Percentiles rank a stretch among this genome's conserved stretches.
Conservation (phyloP, 2,113 vertebrate genomes). For the Phasianus colchicus region DNA sequence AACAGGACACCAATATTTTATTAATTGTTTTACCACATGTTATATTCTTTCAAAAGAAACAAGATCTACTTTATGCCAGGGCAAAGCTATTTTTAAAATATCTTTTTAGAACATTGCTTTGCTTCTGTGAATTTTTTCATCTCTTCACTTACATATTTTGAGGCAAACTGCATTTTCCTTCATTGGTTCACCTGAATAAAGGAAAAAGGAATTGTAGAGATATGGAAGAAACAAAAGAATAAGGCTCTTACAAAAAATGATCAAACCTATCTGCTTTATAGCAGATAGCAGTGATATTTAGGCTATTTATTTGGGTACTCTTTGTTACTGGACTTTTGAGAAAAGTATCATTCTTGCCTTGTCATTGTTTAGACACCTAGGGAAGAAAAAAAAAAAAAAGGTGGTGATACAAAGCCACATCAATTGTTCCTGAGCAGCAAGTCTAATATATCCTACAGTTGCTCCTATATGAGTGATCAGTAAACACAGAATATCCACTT, state of each 20-base stretch:
- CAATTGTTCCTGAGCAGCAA: neutral
- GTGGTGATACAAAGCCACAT: neutral
- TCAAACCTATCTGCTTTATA: neutral
- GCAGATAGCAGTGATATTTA: neutral
- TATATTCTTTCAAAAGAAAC: neutral
- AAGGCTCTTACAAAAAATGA: neutral
- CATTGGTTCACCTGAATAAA: neutral
- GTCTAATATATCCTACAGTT: neutral
- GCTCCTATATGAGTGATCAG: accelerated
- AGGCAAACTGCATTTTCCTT: neutral
- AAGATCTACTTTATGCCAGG: neutral
- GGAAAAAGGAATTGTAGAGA: neutral
- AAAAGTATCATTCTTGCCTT: neutral
- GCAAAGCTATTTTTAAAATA: neutral
- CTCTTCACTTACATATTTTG: neutral
- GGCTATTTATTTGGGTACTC: neutral
- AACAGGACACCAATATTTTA: neutral
- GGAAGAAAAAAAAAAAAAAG: neutral
- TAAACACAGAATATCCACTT: neutral
- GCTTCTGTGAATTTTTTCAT: neutral
- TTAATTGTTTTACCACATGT: neutral
- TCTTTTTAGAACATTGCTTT: neutral
- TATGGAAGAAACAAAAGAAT: neutral
- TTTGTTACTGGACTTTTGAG: neutral
- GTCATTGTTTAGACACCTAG: neutral